A percentile compares a stretch with the other conserved stretches of the same genome.
Conservation (phyloP, 2,888 invertebrate species). For the Rhagium mordax region DNA sequence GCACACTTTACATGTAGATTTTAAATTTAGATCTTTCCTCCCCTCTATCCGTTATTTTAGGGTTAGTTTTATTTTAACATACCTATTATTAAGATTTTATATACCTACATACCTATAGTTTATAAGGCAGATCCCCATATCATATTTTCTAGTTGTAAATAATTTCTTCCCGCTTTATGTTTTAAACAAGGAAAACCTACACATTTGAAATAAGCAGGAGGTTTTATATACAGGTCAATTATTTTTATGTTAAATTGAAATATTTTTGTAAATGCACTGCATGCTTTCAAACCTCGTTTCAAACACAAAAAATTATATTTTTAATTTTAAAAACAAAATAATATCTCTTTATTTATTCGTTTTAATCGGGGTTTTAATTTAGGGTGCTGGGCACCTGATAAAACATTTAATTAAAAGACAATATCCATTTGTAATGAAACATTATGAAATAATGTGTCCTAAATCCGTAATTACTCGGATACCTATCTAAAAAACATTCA, state of each 20-base stretch:
- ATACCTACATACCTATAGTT: constrained; percentile 40
- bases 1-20: constrained; percentile 18
- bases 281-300: no score
- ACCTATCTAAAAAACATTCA: not conserved
- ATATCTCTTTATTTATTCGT: not conserved
- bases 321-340: not conserved
- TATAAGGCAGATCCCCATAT: constrained; percentile 38
- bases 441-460: no score
- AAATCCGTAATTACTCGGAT: not conserved
- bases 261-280: not conserved
- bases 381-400: no score
- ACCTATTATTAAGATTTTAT: constrained; percentile 47
- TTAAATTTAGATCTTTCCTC: constrained; percentile 11
- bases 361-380: not conserved
- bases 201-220: constrained; percentile 27
- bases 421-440: no score
- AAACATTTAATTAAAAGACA: not conserved
- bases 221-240: constrained; percentile 17
- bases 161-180: constrained; percentile 36
- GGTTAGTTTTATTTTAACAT: constrained; percentile 43
- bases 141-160: constrained; percentile 39
- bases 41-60: constrained; percentile 27
- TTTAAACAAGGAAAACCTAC: constrained; percentile 23
- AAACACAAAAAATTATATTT: not conserved
- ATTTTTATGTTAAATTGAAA: not conserved